A percentile compares a stretch with the other conserved stretches of the same genome.
These are phyloP conservation scores for Eupithecia exiguata DNA, from an alignment of 2,888 invertebrate species.

Conservation along the genomic window DNA sequence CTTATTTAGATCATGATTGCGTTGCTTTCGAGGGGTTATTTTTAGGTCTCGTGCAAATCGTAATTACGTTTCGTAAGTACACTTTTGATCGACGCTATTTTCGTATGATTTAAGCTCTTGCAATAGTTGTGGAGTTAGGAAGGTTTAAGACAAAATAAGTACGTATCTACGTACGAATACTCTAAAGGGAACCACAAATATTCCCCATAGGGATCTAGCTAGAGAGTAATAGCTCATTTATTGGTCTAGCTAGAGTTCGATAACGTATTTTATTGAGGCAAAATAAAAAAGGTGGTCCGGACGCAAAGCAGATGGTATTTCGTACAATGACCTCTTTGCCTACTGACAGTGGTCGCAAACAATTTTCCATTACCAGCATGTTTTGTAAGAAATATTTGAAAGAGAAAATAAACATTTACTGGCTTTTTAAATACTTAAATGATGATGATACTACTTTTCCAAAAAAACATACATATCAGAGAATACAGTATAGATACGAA, in stretches of 20 bases:
- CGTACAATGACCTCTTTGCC: no score
- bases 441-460: no score
- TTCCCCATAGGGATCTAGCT: neutral
- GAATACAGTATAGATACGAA: neutral
- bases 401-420: no score
- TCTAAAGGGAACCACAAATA: neutral
- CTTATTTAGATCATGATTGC: conserved; percentile 32
- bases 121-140: neutral
- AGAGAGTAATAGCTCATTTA: neutral
- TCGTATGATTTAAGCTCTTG: neutral
- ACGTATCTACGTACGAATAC: neutral
- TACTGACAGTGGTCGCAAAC: no score
- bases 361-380: no score
- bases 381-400: no score
- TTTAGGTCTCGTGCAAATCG: conserved; percentile 37
- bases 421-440: no score
- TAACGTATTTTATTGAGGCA: neutral
- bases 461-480: no score
- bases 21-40: conserved; percentile 33
- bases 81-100: neutral
- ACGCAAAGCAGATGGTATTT: no score
- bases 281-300: no score
- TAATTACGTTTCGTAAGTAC: conserved; percentile 21
- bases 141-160: neutral
- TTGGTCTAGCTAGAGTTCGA: neutral